phyloP scores from a whole-genome alignment of 2,888 invertebrate species.

The Spisula subtruncata region DNA sequence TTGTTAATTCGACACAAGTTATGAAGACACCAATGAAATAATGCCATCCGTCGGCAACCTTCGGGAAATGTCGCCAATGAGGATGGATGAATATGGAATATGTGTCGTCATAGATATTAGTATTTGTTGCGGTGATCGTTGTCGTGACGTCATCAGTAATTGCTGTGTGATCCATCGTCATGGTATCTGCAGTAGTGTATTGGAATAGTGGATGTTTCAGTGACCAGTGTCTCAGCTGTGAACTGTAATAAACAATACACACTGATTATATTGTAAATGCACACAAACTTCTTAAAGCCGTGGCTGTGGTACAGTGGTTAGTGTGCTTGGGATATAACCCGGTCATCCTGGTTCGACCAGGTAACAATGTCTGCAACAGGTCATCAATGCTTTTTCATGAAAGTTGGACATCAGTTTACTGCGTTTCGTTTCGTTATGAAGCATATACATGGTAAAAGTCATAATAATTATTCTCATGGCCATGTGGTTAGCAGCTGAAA shows the following conservation, averaged over 20 bases:
- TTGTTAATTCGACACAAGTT: constrained; percentile 89
- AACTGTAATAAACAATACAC: constrained; percentile 1
- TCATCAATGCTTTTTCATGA: too few relatives aligned
- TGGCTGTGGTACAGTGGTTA: too few relatives aligned
- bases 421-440: too few relatives aligned
- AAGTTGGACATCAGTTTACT: too few relatives aligned
- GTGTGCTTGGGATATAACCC: too few relatives aligned
- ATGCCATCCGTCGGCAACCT: constrained; percentile 80
- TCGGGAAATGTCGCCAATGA: constrained; percentile 82
- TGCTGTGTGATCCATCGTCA: constrained; percentile 50
- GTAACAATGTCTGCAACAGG: too few relatives aligned
- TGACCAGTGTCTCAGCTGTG: neutral
- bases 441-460: too few relatives aligned
- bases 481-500: too few relatives aligned
- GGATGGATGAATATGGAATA: constrained; percentile 82
- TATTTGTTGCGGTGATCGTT: constrained; percentile 52
- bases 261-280: too few relatives aligned
- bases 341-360: too few relatives aligned
- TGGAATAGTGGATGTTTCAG: neutral
- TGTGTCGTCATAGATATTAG: constrained; percentile 78
- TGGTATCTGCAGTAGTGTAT: constrained; percentile 41
- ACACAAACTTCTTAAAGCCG: too few relatives aligned
- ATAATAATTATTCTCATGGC: too few relatives aligned
- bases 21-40: constrained; percentile 89
- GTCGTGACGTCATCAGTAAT: neutral